phyloP scores from a whole-genome alignment of 2,888 invertebrate species.

The Polydrusus tereticollis region DNA sequence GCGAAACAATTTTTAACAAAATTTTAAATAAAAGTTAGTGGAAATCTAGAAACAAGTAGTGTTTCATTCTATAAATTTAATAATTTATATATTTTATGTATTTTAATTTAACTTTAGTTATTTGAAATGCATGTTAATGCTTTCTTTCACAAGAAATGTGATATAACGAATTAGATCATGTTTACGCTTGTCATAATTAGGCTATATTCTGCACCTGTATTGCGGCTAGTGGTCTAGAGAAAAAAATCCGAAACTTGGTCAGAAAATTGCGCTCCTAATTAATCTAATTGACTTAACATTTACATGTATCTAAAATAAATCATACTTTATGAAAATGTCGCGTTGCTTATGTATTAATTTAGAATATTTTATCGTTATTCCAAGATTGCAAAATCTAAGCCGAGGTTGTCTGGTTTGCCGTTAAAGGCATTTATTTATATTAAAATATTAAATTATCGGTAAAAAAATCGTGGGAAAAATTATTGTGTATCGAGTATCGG shows the following conservation, averaged over 20 bases:
- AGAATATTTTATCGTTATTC: constrained; percentile 40
- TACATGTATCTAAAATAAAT: constrained; percentile 43
- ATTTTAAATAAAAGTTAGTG: too few relatives aligned
- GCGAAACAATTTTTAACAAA: too few relatives aligned
- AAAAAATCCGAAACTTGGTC: constrained; percentile 24
- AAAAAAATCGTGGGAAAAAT: constrained; percentile 33
- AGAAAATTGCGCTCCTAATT: constrained; percentile 38
- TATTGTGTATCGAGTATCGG: neutral
- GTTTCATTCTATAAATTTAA: neutral
- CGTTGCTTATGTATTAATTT: constrained; percentile 40
- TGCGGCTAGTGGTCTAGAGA: constrained; percentile 2
- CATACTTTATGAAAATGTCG: constrained; percentile 46
- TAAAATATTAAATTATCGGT: constrained; percentile 25
- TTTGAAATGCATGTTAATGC: neutral
- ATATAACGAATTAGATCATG: constrained; percentile 14
- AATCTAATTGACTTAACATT: constrained; percentile 47
- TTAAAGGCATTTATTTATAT: constrained; percentile 41
- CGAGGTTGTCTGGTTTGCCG: constrained; percentile 38
- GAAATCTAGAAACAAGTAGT: neutral
- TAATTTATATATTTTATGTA: neutral
- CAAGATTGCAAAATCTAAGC: constrained; percentile 36
- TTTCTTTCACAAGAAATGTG: neutral
- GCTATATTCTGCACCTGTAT: constrained; percentile 27
- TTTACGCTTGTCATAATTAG: constrained; percentile 7
- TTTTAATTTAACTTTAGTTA: neutral